Evolutionary conservation across 2,888 invertebrate species (phyloP).

Genomic region (Pristionchus mayeri): DNA sequence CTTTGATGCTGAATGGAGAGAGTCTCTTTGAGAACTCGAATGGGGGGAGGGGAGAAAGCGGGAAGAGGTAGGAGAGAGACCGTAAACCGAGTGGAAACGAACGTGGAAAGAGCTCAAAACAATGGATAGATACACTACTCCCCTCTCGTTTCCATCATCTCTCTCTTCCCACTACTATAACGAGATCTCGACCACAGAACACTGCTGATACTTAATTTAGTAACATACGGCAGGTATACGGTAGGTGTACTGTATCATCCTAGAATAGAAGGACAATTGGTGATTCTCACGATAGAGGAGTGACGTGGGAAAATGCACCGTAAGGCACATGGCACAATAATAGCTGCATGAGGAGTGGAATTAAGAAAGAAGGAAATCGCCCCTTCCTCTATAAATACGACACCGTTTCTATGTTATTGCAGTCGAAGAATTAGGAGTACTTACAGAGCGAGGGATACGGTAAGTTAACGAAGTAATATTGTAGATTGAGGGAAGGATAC

Average conservation of each 20-base stretch:
- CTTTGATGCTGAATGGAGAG: background rate
- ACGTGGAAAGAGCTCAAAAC: background rate
- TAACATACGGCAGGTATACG: background rate
- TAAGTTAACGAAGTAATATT: background rate
- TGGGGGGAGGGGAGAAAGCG: background rate
- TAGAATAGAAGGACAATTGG: background rate
- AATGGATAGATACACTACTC: slow-evolving; percentile 5
- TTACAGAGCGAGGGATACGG: background rate
- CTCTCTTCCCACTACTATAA: background rate
- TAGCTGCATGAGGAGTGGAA: background rate
- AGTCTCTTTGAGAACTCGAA: background rate
- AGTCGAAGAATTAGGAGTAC: background rate
- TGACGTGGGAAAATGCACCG: background rate
- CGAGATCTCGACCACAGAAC: background rate
- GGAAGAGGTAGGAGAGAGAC: too few relatives aligned
- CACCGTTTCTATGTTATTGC: slow-evolving; percentile 7
- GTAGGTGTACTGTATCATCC: background rate
- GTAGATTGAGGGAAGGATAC: background rate
- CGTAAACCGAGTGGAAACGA: background rate
- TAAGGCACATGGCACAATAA: slow-evolving; percentile 6
- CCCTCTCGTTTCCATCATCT: background rate
- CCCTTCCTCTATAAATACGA: slow-evolving; percentile 8
- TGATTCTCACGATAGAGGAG: background rate
- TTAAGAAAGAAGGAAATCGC: background rate
- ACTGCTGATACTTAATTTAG: background rate